Evolutionary conservation across 2,888 invertebrate species (phyloP).

Genomic region (Drosophila fulvimacula): DNA sequence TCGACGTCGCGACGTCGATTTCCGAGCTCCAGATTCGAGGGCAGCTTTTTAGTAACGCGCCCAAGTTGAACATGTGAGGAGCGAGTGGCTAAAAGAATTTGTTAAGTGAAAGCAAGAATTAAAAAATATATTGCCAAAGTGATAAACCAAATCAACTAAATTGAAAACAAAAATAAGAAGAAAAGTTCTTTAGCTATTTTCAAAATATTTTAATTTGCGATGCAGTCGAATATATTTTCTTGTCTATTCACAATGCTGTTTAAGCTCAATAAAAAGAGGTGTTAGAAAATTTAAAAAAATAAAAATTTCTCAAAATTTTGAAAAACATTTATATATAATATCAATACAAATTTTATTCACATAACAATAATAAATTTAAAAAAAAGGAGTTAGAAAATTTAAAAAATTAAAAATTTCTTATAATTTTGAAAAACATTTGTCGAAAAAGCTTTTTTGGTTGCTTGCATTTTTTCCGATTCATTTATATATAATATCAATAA

Average conservation of each 20-base stretch:
- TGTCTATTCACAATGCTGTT: no score
- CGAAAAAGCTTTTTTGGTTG: neutral
- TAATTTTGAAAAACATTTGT: neutral
- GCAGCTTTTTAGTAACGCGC: conserved; percentile 42
- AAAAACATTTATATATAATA: no score
- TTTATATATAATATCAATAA: no score
- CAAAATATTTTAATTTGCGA: no score
- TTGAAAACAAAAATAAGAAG: no score
- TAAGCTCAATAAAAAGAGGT: no score
- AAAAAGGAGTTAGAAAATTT: neutral
- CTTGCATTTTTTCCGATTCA: neutral
- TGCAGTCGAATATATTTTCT: no score
- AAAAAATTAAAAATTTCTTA: neutral
- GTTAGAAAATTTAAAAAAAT: no score
- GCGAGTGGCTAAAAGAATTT: conserved; percentile 14
- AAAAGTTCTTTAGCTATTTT: no score
- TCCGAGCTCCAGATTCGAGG: conserved; percentile 16
- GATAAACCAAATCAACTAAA: neutral
- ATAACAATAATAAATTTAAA: no score
- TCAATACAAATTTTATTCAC: no score
- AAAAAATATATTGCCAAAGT: neutral
- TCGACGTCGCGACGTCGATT: conserved; percentile 20
- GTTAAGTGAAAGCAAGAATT: conserved; percentile 1
- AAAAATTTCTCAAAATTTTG: no score
- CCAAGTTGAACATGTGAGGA: conserved; percentile 47